phyloP scores from a whole-genome alignment of 1,140 invertebrate genomes.

The Argopecten irradians region DNA sequence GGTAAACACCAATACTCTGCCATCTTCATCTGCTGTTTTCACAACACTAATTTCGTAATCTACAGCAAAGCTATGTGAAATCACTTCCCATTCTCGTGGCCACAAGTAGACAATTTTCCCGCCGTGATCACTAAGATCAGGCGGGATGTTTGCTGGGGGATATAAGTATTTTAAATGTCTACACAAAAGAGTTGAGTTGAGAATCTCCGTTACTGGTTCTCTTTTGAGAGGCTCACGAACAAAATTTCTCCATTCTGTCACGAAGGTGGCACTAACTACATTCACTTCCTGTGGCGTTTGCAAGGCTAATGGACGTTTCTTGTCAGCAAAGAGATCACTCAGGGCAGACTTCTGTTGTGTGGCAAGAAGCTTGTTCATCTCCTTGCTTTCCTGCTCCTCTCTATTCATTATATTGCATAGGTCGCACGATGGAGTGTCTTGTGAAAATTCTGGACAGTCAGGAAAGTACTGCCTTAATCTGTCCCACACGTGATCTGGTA shows the following conservation, averaged over 20 bases:
- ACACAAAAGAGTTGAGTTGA: conserved; percentile 65
- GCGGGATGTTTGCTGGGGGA: conserved; percentile 40
- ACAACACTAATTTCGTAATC: conserved; percentile 63
- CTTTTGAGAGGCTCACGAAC: conserved; percentile 64
- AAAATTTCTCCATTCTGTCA: conserved; percentile 75
- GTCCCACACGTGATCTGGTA: conserved; percentile 79
- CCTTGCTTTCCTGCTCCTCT: conserved; percentile 67
- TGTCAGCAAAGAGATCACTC: conserved; percentile 70
- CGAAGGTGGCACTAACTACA: conserved; percentile 69
- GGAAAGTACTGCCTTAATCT: conserved; percentile 81
- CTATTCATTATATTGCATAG: conserved; percentile 71
- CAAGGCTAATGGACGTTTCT: conserved; percentile 69
- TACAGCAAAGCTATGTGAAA: conserved; percentile 54
- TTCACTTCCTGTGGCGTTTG: conserved; percentile 53
- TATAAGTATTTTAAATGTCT: conserved; percentile 65
- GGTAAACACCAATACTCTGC: conserved; percentile 48
- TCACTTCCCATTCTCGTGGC: conserved; percentile 65
- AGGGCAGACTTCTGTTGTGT: conserved; percentile 69
- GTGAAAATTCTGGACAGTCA: conserved; percentile 77
- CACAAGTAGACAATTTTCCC: conserved; percentile 57
- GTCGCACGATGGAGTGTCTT: conserved; percentile 73
- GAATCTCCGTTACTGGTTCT: conserved; percentile 56
- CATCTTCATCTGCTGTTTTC: conserved; percentile 42
- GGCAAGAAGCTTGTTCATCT: conserved; percentile 60
- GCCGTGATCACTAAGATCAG: conserved; percentile 37